A percentile compares a stretch with the other conserved stretches of the same genome.
Conservation (phyloP, 2,113 vertebrate genomes). For the Eleginops maclovinus region DNA sequence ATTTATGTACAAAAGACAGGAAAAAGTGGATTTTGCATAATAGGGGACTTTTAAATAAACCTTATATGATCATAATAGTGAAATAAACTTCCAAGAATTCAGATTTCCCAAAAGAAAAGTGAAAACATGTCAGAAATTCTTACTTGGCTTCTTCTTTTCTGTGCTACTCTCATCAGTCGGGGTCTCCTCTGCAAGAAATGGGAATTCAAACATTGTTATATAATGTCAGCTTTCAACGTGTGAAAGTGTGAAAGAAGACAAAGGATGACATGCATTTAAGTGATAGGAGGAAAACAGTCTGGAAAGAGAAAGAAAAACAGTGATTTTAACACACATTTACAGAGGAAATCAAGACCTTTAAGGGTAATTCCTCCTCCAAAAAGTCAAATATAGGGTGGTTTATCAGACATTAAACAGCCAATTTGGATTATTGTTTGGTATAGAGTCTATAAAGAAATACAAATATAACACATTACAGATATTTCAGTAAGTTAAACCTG, state of each 20-base stretch:
- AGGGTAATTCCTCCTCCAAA: too few species aligned
- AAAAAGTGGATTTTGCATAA: too few species aligned
- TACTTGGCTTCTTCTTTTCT: constrained; percentile 77
- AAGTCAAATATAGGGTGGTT: too few species aligned
- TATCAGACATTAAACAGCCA: background rate
- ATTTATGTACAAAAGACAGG: too few species aligned
- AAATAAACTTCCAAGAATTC: too few species aligned
- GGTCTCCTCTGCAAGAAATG: constrained; percentile 64
- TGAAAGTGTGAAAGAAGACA: background rate
- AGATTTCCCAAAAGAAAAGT: too few species aligned
- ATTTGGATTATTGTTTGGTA: background rate
- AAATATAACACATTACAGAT: background rate
- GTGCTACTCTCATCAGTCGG: constrained; percentile 63
- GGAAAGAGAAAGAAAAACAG: too few species aligned
- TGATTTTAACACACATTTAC: background rate
- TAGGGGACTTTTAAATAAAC: too few species aligned
- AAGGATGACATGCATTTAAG: constrained; percentile 25
- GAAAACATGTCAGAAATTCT: too few species aligned
- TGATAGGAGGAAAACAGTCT: background rate
- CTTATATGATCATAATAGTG: too few species aligned
- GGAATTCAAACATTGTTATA: background rate
- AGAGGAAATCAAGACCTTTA: background rate
- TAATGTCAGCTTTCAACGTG: too few species aligned
- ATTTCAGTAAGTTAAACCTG: too few species aligned
- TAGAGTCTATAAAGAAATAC: background rate